Evolutionary conservation across 2,113 vertebrate genomes (phyloP).

Genomic region (Okapia johnstoni): DNA sequence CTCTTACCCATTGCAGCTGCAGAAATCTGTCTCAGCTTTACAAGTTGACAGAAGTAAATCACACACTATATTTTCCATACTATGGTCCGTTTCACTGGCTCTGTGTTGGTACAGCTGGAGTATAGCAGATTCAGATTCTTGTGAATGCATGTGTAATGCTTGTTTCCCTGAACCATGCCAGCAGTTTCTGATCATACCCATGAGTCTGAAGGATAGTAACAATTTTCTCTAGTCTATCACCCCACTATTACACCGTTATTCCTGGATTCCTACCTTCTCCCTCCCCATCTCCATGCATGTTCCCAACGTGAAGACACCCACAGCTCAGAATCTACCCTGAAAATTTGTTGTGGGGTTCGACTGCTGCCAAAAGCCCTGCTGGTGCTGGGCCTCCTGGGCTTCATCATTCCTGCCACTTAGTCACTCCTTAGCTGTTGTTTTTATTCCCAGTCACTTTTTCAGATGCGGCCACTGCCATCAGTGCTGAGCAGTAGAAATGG

Average conservation of each 20-base stretch:
- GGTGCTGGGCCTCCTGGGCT: background rate
- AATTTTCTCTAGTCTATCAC: background rate
- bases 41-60: constrained; percentile 67
- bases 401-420: background rate
- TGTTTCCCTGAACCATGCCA: constrained; percentile 28
- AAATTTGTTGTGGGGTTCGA: background rate
- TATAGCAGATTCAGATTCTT: background rate
- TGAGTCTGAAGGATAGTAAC: background rate
- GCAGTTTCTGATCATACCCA: background rate
- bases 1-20: constrained; percentile 50
- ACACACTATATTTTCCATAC: constrained; percentile 63
- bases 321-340: background rate
- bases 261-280: background rate
- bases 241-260: background rate
- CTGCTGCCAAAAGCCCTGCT: background rate
- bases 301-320: background rate
- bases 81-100: constrained; percentile 63
- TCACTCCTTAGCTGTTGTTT: background rate
- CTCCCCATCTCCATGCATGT: background rate
- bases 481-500: background rate
- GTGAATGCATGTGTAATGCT: background rate
- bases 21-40: constrained; percentile 53
- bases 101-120: constrained; percentile 69
- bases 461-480: background rate
- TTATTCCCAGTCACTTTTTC: background rate